These are phyloP conservation scores for Pseudocheirus occidentalis DNA, from an alignment of 2,797 vertebrate species.

Conservation along the genomic window DNA sequence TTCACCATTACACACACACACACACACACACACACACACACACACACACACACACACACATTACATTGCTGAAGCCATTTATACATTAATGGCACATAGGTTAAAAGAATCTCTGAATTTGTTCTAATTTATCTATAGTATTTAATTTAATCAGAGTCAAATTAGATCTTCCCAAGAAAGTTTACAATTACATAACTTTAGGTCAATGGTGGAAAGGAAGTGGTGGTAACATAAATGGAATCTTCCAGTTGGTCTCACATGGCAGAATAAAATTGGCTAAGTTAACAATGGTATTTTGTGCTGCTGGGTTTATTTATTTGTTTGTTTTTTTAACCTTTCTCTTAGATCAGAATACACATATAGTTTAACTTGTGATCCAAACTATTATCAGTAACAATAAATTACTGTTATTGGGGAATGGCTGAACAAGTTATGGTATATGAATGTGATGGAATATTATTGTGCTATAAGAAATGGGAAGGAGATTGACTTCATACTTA, in stretches of 20 bases:
- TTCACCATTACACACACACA: background rate
- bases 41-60: background rate
- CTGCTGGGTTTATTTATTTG: background rate
- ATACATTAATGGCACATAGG: background rate
- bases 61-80: background rate
- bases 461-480: too few relatives aligned
- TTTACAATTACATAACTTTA: background rate
- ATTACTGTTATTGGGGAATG: too few relatives aligned
- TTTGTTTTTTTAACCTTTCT: background rate
- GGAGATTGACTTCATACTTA: too few relatives aligned
- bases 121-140: background rate
- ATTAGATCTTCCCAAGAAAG: background rate
- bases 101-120: background rate
- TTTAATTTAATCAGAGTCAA: slow-evolving; percentile 2
- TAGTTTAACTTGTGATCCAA: background rate
- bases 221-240: background rate
- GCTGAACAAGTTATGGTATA: too few relatives aligned
- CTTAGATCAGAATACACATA: background rate
- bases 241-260: background rate
- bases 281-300: background rate
- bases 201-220: too few relatives aligned
- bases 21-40: too few relatives aligned
- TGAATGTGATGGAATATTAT: too few relatives aligned
- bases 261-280: background rate
- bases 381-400: background rate